Evolutionary conservation across 2,113 vertebrate species (phyloP), one percentile per base, ranked within the genome.

Genomic region (Salvator merianae): DNA sequence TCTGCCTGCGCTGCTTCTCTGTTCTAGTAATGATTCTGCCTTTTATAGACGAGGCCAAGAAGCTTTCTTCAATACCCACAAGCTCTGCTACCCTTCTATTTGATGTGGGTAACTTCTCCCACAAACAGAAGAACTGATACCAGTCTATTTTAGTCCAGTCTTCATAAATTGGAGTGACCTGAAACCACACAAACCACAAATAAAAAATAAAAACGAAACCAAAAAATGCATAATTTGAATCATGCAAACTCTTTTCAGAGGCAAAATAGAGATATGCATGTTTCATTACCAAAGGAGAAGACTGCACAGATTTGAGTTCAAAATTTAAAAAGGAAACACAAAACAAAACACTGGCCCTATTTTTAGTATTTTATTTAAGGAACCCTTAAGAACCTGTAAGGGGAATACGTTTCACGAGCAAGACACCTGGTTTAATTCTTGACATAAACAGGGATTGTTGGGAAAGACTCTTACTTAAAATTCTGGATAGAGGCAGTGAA

Each of bases 21-120:
- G 98, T 99, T 95, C 97, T 99, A 79, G 97, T 96, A 4, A 96
- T 88, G 50, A 98, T 93, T 94, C 97, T 98, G 66, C 98, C 97
- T 16, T 97, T 96, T 53, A 99, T 97, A 50, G 98, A 99, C 40
- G 97, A 97, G 82, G 98, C 98, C 66, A 99, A 95, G 91, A 99
- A 98, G 1, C 97, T 95, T 94, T 99, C 99, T 95, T 99, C 98
- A 77, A 99, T 94, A 4, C 99, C 99, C 47, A 99, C 99, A 91
- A 99, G 93, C 89, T 99, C 98, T 71, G 99, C 99, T 36, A 99
- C 98, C 75, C 97, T 96, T 93, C 97, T 99, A 98, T 99, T 98
- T 22, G 98, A 98, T 30, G 96, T 95, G 1, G 98, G 96, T 72
- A 99, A 93, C 91, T 98, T 97, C 86, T 99, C 98, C 98, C 98